Base-by-base conservation (phyloP, 2,113 vertebrate genomes). In the Columba janthina region DNA sequence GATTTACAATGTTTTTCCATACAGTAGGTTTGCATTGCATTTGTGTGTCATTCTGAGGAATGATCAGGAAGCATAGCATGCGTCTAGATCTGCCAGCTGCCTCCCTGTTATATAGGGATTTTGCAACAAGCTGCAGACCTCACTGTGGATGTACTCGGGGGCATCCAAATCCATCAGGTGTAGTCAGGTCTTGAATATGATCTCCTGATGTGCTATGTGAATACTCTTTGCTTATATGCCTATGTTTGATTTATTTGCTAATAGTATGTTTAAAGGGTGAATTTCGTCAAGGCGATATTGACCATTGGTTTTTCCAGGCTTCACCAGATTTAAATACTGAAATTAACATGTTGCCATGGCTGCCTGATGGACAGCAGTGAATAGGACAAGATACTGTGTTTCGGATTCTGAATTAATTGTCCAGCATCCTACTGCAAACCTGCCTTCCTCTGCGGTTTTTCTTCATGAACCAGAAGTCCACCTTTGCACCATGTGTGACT, bases 81-180 rank as follows among this genome's bases (percentile, higher is more conserved):
- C 12, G 62, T 67, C 58, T 67, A 21, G 31, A 50, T 26, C 44
- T 76, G 36, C 34, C 19, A 36, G 3, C 24, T 62, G 38, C 58
- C 26, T 87, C 32, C 19, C 18, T 54, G 0, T 50, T 32, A 2
- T 5, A 12, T 3, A 54, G 36, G n/a, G 58, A 38, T 4, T 84
- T 82, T 71, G 26, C 74, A 90, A 38, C 7, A 29, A 62, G 38
- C 78, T 80, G 36, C 78, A 38, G 64, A 38, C 25, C 21, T 21
- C 32, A 4, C 38, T 71, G 28, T 2, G 5, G 61, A 16, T 0
- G 0, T 54, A 8, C 20, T 74, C 40, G 19, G 25, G 26, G 46
- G 12, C 48, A 71, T 75, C 72, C 56, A n/a, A 58, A 74, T 48
- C 73, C 53, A 32, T 46, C 21, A 67, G 26, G 9, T 4, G 0